phyloP scores from a whole-genome alignment of 2,113 vertebrate genomes.

The Cololabis saira region DNA sequence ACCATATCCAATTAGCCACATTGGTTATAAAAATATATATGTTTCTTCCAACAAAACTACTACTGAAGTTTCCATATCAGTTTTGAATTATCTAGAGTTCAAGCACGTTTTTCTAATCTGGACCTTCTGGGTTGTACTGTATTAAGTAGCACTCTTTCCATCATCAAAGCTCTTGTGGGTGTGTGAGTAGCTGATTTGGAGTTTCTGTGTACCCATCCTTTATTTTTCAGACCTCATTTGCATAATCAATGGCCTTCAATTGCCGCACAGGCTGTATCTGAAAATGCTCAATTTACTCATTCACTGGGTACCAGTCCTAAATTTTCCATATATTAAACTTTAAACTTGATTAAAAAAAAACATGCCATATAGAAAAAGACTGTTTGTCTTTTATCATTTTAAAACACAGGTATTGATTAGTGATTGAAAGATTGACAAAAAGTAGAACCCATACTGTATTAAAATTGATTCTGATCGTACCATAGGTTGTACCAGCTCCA shows the following conservation, averaged over 20 bases:
- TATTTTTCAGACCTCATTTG: constrained; percentile 3
- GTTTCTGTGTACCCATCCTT: constrained; percentile 5
- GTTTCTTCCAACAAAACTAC: no score
- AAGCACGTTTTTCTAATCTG: not conserved
- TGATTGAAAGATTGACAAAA: not conserved
- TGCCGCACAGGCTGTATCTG: no score
- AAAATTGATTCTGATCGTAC: constrained; percentile 5
- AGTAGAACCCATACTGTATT: not conserved
- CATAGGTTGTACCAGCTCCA: not conserved
- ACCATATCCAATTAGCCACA: no score
- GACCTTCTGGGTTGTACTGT: not conserved
- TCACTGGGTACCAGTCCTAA: no score
- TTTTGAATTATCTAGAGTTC: constrained; percentile 7
- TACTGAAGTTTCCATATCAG: not conserved
- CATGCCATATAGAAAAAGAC: not conserved
- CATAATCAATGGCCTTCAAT: constrained; percentile 11
- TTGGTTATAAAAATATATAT: no score
- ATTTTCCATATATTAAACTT: no score
- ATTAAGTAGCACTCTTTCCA: constrained; percentile 5
- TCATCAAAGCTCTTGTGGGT: constrained; percentile 3
- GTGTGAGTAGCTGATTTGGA: not conserved
- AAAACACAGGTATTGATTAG: not conserved
- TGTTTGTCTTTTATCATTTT: not conserved
- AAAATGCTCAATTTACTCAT: no score
- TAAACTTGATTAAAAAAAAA: not conserved